phyloP scores from a whole-genome alignment of 2,113 vertebrate genomes.

The Oophaga pumilio region DNA sequence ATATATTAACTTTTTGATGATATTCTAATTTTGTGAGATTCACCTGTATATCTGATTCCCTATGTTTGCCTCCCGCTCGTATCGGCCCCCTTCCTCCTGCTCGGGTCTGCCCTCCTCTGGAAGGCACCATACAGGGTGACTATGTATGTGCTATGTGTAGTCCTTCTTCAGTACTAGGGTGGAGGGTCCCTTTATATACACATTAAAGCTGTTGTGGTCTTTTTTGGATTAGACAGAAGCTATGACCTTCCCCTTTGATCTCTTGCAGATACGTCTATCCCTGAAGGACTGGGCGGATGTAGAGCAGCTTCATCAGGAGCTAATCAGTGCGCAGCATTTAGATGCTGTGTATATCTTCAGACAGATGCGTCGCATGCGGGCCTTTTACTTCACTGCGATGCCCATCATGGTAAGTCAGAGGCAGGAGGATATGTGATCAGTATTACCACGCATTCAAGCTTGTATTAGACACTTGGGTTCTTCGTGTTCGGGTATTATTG shows the following conservation, averaged over 20 bases:
- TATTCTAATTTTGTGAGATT: too few relatives aligned
- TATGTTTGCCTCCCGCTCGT: too few relatives aligned
- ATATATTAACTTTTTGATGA: too few relatives aligned
- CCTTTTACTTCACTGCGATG: slow-evolving; percentile 89
- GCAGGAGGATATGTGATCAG: background rate
- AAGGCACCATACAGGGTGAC: too few relatives aligned
- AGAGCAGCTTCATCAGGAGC: slow-evolving; percentile 81
- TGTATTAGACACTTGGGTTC: background rate
- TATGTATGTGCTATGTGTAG: too few relatives aligned
- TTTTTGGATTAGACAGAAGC: background rate
- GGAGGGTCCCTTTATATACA: too few relatives aligned
- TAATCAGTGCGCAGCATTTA: slow-evolving; percentile 81
- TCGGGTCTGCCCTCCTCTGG: too few relatives aligned
- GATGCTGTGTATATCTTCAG: slow-evolving; percentile 82
- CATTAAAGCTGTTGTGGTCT: too few relatives aligned
- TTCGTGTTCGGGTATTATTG: background rate
- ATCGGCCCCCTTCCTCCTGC: too few relatives aligned
- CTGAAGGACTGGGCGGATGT: slow-evolving; percentile 89
- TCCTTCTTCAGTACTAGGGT: too few relatives aligned
- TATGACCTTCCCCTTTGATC: background rate
- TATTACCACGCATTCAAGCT: background rate
- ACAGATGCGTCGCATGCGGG: slow-evolving; percentile 77
- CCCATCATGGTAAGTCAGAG: slow-evolving; percentile 76
- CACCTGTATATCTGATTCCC: too few relatives aligned
- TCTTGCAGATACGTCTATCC: slow-evolving; percentile 81